Evolutionary conservation across 2,113 vertebrate genomes (phyloP).

Genomic region (Odontophorus gujanensis): DNA sequence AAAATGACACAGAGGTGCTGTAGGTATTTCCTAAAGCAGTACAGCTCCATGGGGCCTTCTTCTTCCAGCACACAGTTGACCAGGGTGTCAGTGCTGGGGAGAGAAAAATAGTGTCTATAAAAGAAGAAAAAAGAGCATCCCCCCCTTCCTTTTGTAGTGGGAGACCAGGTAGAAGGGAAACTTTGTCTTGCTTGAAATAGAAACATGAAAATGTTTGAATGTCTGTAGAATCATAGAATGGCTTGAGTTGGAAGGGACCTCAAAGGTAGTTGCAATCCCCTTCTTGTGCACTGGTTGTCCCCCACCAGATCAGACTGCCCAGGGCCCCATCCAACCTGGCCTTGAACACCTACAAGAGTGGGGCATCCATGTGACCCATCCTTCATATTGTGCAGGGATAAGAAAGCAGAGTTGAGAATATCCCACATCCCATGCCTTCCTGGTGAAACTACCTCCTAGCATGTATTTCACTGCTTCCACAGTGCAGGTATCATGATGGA

Average conservation of each 20-base stretch:
- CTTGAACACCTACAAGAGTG: no score
- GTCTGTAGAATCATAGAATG: background rate
- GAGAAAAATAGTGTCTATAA: background rate
- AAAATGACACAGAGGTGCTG: background rate
- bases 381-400: background rate
- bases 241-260: no score
- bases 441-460: background rate
- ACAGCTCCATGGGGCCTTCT: background rate
- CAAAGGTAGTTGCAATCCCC: no score
- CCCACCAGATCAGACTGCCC: no score
- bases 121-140: background rate
- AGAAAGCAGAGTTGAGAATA: background rate
- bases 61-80: background rate
- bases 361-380: no score
- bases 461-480: background rate
- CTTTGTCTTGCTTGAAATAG: background rate
- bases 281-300: no score
- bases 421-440: background rate
- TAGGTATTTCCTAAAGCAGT: background rate
- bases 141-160: background rate
- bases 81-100: background rate
- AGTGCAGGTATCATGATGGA: rapidly evolving
- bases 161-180: background rate
- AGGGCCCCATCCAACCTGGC: no score
- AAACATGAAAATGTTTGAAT: background rate